phyloP scores from a whole-genome alignment of 2,888 invertebrate species.

The Torymus texanus region DNA sequence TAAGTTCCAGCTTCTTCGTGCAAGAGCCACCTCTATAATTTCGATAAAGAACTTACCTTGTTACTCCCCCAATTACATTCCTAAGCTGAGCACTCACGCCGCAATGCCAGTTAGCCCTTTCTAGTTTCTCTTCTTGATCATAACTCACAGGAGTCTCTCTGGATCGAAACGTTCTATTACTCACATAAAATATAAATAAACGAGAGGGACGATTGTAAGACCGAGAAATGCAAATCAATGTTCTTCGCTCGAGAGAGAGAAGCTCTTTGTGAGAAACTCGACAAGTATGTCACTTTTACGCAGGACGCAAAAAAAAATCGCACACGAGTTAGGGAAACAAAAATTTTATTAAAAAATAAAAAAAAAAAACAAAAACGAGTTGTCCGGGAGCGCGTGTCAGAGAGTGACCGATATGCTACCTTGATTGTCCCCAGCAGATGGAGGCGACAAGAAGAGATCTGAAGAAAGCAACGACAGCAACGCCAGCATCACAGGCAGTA shows the following conservation, averaged over 20 bases:
- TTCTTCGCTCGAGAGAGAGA: constrained; percentile 34
- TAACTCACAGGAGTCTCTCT: constrained; percentile 41
- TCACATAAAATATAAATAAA: constrained; percentile 43
- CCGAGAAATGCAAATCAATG: constrained; percentile 35
- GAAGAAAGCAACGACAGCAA: constrained; percentile 69
- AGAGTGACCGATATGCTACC: constrained; percentile 71
- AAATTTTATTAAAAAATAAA: constrained; percentile 14
- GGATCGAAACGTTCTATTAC: constrained; percentile 18
- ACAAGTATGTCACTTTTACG: constrained; percentile 10
- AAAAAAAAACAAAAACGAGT: no score
- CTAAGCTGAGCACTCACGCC: constrained; percentile 57
- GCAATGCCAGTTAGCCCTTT: constrained; percentile 63
- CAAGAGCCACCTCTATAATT: constrained; percentile 45
- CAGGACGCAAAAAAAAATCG: constrained; percentile 32
- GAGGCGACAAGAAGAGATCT: constrained; percentile 73
- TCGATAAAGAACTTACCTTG: constrained; percentile 44
- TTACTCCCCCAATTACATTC: constrained; percentile 46
- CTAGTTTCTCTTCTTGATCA: constrained; percentile 63
- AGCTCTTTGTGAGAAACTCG: constrained; percentile 37
- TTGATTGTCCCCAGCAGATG: constrained; percentile 74
- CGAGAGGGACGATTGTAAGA: constrained; percentile 23
- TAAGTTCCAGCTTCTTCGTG: constrained; percentile 50
- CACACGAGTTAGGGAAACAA: constrained; percentile 47
- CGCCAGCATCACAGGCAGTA: constrained; percentile 60
- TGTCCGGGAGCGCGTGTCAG: constrained; percentile 54